Conservation (phyloP, 1,140 invertebrate genomes). For the Zaprionus lachaisei region DNA sequence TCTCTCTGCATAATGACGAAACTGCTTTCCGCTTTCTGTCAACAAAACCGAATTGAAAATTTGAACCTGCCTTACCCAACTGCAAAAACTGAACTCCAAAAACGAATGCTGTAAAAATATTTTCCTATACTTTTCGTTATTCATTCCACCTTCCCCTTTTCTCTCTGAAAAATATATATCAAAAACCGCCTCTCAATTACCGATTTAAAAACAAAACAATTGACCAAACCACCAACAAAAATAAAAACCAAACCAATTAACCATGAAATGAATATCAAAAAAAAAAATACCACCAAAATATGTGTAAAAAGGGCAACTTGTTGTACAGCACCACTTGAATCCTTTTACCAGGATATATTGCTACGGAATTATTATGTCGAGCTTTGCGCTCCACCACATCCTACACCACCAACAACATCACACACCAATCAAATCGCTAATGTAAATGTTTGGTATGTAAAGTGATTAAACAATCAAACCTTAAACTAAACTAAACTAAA, state of each 20-base stretch:
- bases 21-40: conserved; percentile 59
- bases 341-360: conserved; percentile 83
- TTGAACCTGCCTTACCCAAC: not conserved
- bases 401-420: conserved; percentile 82
- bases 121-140: conserved; percentile 60
- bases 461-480: conserved; percentile 60
- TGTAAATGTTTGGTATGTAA: conserved; percentile 83
- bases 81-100: conserved; percentile 30
- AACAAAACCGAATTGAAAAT: conserved; percentile 29
- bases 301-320: conserved; percentile 83
- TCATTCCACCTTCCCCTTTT: conserved; percentile 44
- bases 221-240: conserved; percentile 47
- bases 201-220: conserved; percentile 36
- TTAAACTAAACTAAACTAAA: conserved; percentile 42
- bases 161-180: conserved; percentile 24
- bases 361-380: conserved; percentile 83
- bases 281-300: conserved; percentile 49
- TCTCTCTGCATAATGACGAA: conserved; percentile 42
- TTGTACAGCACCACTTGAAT: conserved; percentile 84
- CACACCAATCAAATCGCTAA: conserved; percentile 83
- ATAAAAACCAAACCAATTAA: conserved; percentile 30
- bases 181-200: conserved; percentile 23
- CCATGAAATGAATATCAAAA: conserved; percentile 41
- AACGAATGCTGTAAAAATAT: conserved; percentile 65
- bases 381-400: conserved; percentile 80